Base-by-base conservation (phyloP, 2,888 invertebrate genomes). In the Xanthia icteritia region DNA sequence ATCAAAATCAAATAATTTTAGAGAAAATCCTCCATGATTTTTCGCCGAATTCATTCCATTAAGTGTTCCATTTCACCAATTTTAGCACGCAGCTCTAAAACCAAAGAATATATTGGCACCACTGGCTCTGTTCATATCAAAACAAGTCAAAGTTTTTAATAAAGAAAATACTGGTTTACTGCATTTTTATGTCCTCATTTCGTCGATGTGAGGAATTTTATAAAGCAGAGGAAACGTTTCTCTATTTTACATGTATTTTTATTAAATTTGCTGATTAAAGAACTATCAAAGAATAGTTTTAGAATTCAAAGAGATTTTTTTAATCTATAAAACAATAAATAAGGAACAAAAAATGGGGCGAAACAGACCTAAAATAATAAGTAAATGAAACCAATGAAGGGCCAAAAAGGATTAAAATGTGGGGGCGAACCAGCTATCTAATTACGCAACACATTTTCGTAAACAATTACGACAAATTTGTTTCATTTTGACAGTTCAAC, bases 141-240 rank as follows among this genome's bases (percentile, higher is more conserved):
- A 72, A 48, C n/a, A n/a, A 31, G n/a, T 56, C 42, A 64, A 80
- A 81, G 2, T 56, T 81, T 73, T 73, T 63, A 81, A 56, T 81
- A 73, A 56, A 54, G 36, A 64, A 64, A 36, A 58, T 74, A n/a
- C 20, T 31, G 9, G 48, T 56, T 63, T 78, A 56, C n/a, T 8
- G 11, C 42, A 64, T 64, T 78, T 81, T 77, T 69, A 70, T 63
- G 27, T 36, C 9, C 2, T 48, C 20, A 27, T 63, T 81, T 51
- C 31, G 23, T 58, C 36, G 42, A 31, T 48, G 23, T 58, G 42
- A 64, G 48, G 9, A 63, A 31, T 73, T 63, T 71, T 77, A 48
- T 39, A 31, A 11, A 13, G 13, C 0, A 36, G n/a, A 45, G 23
- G 17, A 54, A 61, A 17, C 11, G 3, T 48, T n/a, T 79, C 3